Evolutionary conservation across 2,113 vertebrate genomes (phyloP), one percentile per base, ranked within the genome.

Genomic region (Pachyramphus minor): DNA sequence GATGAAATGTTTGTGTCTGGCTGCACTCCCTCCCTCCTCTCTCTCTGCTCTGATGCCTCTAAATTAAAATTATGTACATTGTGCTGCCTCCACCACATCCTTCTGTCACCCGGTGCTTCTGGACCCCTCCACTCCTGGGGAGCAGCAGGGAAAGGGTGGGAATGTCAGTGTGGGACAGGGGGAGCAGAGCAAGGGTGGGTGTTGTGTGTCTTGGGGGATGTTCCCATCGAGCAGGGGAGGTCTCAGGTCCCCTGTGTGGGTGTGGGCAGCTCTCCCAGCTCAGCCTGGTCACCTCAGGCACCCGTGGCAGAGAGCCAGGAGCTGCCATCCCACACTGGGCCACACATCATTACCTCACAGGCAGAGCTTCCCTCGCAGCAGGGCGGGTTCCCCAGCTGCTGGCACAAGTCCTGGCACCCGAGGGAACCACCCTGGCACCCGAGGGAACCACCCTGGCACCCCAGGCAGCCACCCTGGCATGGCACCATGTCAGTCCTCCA

Each of bases 241-340:
- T 12, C 79, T 49, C 39, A 2, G 8, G 21, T 27, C 9, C 27
- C 30, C 53, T 8, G 20, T 5, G 31, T 5, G 45, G 44, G 41
- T 3, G 45, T 10, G 9, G 33, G 71, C 37, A 35, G 37, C 71
- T 58, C 64, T n/a, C 44, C 44, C 59, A 73, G 55, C 76, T 25
- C 84, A 35, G 63, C 44, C 30, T 3, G n/a, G n/a, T 5, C 62
- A 24, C 67, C 59, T 53, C 24, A 0, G 64, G 56, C 50, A 15
- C 8, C 0, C 0, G 10, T 7, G 44, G 56, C 42, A 53, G 12
- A 28, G 39, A 23, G 59, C 71, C 77, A 55, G 63, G 45, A 31
- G 64, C 55, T 5, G 6, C 39, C 30, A 2, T 58, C 8, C 30
- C 5, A 3, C 25, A 0, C 37, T 37, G 2, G 7, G 22, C 20